phyloP scores from a whole-genome alignment of 1,140 invertebrate species.

The Achroia grisella region DNA sequence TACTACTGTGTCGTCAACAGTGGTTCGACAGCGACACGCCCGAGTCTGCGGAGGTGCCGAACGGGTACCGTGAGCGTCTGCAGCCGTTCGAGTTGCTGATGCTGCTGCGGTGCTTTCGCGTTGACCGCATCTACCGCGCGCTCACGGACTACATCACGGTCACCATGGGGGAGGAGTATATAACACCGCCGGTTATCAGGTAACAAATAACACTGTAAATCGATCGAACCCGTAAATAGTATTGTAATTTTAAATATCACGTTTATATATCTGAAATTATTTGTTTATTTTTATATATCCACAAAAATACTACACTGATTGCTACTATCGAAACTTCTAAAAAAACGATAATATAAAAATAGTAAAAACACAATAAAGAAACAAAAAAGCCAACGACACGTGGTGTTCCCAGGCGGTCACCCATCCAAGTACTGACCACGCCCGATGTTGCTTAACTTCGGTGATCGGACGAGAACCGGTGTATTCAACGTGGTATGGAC shows the following conservation, averaged over 20 bases:
- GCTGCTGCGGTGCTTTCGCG: conserved; percentile 88
- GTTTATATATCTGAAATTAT: no score
- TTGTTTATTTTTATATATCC: no score
- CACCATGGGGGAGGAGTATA: conserved; percentile 89
- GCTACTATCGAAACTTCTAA: no score
- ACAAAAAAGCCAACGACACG: conserved; percentile 10
- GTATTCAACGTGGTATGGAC: conserved; percentile 13
- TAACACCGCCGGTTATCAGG: conserved; percentile 87
- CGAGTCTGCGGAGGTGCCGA: conserved; percentile 80
- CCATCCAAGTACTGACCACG: conserved; percentile 13
- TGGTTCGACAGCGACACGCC: conserved; percentile 90
- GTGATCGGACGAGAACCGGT: conserved; percentile 14
- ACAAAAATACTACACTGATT: no score
- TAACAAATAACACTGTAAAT: neutral
- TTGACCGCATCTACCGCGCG: conserved; percentile 88
- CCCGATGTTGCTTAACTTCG: conserved; percentile 14
- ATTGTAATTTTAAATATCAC: no score
- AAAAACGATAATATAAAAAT: no score
- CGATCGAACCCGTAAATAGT: no score
- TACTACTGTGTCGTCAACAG: conserved; percentile 56
- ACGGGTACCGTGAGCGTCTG: conserved; percentile 78
- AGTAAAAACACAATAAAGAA: no score
- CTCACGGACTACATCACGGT: conserved; percentile 86
- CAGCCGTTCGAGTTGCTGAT: conserved; percentile 84
- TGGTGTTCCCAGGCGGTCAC: conserved; percentile 14